These are phyloP conservation scores for Aphis craccivora DNA, from an alignment of 1,140 invertebrate genomes.

Conservation along the genomic window DNA sequence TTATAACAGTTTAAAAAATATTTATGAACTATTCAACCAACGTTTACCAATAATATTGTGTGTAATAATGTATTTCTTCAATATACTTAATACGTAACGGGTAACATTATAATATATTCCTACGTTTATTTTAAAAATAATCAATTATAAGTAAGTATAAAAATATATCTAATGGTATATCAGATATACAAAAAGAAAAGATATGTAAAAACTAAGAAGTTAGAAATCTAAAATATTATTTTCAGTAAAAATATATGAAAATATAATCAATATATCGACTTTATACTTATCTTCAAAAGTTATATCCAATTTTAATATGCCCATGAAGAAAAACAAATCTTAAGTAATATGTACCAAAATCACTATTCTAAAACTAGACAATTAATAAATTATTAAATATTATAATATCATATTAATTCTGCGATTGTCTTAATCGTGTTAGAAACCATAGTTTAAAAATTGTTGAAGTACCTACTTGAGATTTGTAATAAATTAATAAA, in stretches of 20 bases:
- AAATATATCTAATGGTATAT: too few species aligned
- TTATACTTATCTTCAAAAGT: neutral
- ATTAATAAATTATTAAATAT: neutral
- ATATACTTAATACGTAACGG: neutral
- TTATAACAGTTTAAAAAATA: too few species aligned
- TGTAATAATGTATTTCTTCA: too few species aligned
- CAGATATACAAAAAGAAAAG: too few species aligned
- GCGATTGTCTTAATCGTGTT: neutral
- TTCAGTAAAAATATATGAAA: neutral
- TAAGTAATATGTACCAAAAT: too few species aligned
- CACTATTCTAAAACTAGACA: neutral
- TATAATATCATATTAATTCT: neutral
- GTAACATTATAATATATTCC: neutral
- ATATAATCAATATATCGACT: neutral
- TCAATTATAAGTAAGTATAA: too few species aligned
- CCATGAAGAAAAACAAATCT: too few species aligned
- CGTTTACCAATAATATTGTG: too few species aligned
- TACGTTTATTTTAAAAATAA: too few species aligned
- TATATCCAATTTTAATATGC: neutral
- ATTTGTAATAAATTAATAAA: neutral
- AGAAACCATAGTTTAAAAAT: neutral
- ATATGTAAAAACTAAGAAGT: too few species aligned
- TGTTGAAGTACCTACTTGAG: neutral
- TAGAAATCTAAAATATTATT: too few species aligned
- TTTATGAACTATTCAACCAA: too few species aligned